Evolutionary conservation across 1,140 invertebrate species (phyloP), one percentile per base, ranked within the genome.

Genomic region (Marisa cornuarietis): DNA sequence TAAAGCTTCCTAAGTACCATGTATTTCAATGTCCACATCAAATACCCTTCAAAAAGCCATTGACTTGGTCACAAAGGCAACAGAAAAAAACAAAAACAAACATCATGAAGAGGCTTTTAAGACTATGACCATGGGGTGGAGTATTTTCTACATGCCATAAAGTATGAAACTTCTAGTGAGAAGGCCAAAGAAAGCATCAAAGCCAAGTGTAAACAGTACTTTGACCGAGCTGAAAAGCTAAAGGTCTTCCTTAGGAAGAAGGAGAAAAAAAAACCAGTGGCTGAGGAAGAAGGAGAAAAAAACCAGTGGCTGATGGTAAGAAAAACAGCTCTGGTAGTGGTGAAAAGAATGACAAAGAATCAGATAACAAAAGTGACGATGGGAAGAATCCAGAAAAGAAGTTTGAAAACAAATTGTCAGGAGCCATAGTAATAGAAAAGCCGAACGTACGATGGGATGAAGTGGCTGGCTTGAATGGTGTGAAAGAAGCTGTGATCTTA

Each of bases 401-500:
- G 90, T 92, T 99, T 83, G 81, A 86, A 68, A 81, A 87, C 69
- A 88, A 89, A 81, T 79, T 91, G 58, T 87, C 89, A 86, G 93
- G 96, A 22, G 97, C 98, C 10, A 99, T 99, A 90, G 95, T 99
- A 2, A 96, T 99, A 75, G 98, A 99, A 90, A 92, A 90, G 83
- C 97, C 98, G 1, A 95, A 98, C 91, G 94, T 99, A 0, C 97
- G 96, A 85, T 99, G 98, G 98, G 95, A 95, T 76, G 99, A 99
- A 92, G 97, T 99, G 8, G 98, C 98, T 87, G 99, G 99, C 10
- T 92, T 99, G 31, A 97, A 99, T 90, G 94, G 93, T 79, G 99
- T 99, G 24, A 99, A 99, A 91, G 99, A 99, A 92, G 98, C 99
- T 86, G 99, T 99, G 51, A 99, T 99, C 88, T 90, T 99, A 84